Conservation (phyloP, 2,888 invertebrate genomes). For the Timema podura region DNA sequence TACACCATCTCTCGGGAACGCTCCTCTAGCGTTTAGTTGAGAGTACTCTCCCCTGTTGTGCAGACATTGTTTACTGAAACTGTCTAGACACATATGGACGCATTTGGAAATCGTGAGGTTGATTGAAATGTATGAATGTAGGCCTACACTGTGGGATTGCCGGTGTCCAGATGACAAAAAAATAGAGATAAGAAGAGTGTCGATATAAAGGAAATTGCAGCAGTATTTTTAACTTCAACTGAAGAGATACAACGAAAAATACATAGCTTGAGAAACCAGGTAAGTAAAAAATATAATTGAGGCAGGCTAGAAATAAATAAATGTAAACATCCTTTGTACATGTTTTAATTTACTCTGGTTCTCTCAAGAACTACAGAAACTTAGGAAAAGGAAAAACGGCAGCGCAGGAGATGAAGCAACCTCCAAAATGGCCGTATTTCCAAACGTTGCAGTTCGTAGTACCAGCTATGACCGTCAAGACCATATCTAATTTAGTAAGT, state of each 20-base stretch:
- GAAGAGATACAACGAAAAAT: neutral
- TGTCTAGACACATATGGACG: neutral
- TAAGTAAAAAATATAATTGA: neutral
- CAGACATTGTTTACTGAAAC: neutral
- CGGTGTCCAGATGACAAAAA: neutral
- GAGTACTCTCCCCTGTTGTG: neutral
- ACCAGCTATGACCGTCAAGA: too few species aligned
- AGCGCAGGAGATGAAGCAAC: too few species aligned
- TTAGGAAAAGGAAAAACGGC: too few species aligned
- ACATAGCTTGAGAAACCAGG: neutral
- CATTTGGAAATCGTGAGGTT: neutral
- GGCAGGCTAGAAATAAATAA: too few species aligned
- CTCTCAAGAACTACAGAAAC: too few species aligned
- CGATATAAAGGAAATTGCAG: neutral
- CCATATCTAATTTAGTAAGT: too few species aligned
- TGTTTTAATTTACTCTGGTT: too few species aligned
- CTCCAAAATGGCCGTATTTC: too few species aligned
- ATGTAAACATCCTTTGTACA: too few species aligned
- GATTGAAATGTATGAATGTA: conserved; percentile 2
- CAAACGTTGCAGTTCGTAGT: too few species aligned
- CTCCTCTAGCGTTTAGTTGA: neutral
- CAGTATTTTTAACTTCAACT: neutral
- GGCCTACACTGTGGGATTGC: neutral
- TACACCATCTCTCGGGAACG: neutral
- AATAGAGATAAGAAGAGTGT: neutral